Percentiles rank a stretch among this genome's conserved stretches.
phyloP scores from a whole-genome alignment of 2,113 vertebrate species.

The Neolamprologus ventralis region DNA sequence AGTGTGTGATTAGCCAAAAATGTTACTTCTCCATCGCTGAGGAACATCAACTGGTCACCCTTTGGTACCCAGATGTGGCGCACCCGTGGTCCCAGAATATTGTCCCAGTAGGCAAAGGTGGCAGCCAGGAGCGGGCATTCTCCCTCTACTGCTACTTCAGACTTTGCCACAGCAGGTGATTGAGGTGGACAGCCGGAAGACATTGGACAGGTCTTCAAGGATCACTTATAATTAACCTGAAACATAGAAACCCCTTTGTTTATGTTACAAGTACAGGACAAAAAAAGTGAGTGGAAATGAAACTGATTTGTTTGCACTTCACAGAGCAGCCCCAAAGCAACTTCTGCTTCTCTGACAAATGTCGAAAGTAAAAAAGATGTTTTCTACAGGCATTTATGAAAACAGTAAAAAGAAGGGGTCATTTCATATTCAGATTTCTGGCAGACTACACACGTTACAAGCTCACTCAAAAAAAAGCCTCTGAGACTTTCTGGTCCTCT shows the following conservation, averaged over 20 bases:
- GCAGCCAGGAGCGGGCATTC: slow-evolving; percentile 92
- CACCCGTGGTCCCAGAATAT: slow-evolving; percentile 93
- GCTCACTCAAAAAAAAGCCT: not conserved
- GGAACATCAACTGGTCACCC: slow-evolving; percentile 76
- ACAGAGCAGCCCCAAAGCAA: not conserved
- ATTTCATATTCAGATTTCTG: rapidly evolving
- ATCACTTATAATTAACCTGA: not conserved
- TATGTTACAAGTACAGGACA: not conserved
- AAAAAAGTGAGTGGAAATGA: not conserved
- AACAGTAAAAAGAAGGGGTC: not conserved
- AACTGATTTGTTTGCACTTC: not conserved
- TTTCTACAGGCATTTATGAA: not conserved
- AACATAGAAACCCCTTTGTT: not conserved
- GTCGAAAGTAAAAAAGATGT: not conserved
- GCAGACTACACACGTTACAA: rapidly evolving
- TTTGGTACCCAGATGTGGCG: slow-evolving; percentile 94
- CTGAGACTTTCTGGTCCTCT: not conserved
- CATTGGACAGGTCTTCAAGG: slow-evolving; percentile 61
- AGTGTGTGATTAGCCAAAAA: slow-evolving; percentile 96
- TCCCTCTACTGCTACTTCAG: slow-evolving; percentile 82
- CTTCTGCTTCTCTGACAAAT: not conserved
- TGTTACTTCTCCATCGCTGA: slow-evolving; percentile 92
- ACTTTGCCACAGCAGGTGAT: slow-evolving; percentile 94
- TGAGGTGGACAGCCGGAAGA: slow-evolving; percentile 89
- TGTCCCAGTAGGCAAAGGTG: slow-evolving; percentile 99